These are phyloP conservation scores for Eolophus roseicapilla DNA, from an alignment of 2,113 vertebrate genomes.

Conservation along the genomic window DNA sequence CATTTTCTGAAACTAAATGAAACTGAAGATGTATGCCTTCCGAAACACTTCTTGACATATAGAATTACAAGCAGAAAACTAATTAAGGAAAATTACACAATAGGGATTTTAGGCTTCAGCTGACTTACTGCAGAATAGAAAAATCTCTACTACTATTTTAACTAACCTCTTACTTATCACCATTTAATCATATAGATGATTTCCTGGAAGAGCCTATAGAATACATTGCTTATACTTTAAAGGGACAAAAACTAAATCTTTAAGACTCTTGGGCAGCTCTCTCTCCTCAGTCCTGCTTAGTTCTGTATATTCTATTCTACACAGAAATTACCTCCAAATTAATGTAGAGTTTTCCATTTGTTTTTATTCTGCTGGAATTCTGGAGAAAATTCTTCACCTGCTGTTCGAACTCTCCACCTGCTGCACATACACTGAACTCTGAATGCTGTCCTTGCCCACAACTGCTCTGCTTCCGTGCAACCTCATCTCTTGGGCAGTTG, in stretches of 20 bases:
- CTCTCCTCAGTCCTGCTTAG: not conserved
- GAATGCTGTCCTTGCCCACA: rapidly evolving
- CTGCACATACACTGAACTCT: rapidly evolving
- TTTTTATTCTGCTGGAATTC: not conserved
- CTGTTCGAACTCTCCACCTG: not conserved
- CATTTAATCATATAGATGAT: not conserved
- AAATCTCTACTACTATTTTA: not conserved
- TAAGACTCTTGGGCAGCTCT: not conserved
- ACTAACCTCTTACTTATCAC: not conserved
- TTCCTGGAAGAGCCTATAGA: not conserved
- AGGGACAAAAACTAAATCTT: not conserved
- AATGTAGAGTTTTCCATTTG: not conserved
- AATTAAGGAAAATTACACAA: not conserved
- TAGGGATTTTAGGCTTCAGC: not conserved
- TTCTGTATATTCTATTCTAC: not conserved
- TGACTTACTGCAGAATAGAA: not conserved
- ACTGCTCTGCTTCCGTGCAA: not conserved
- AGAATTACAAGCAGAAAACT: not conserved
- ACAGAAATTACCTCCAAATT: not conserved
- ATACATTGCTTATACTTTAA: not conserved
- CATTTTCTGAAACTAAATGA: not conserved
- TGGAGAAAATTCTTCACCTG: not conserved
- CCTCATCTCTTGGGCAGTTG: rapidly evolving
- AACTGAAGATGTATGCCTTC: not conserved
- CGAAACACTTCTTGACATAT: not conserved